These are phyloP conservation scores for Leistus spinibarbis DNA, from an alignment of 2,888 invertebrate genomes.

Conservation along the genomic window DNA sequence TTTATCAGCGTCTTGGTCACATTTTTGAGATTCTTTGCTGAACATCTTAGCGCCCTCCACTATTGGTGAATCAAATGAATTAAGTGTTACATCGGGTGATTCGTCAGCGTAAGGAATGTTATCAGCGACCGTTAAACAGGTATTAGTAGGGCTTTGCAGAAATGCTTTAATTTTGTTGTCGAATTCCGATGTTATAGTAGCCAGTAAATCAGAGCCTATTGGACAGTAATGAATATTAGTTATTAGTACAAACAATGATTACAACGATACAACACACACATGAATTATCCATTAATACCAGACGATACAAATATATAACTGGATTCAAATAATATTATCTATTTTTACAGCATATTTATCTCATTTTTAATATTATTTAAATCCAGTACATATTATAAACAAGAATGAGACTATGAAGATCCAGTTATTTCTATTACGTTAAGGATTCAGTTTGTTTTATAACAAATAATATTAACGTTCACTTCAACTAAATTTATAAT, in stretches of 20 bases:
- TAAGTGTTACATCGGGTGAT: constrained; percentile 62
- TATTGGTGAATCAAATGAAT: constrained; percentile 43
- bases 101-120: constrained; percentile 77
- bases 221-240: constrained; percentile 1
- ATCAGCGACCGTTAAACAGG: constrained; percentile 30
- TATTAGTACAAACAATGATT: background rate
- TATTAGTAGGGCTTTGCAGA: constrained; percentile 56
- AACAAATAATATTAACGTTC: too few relatives aligned
- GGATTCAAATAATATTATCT: constrained; percentile 8
- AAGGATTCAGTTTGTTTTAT: too few relatives aligned
- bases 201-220: constrained; percentile 81
- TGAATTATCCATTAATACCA: constrained; percentile 19
- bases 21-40: constrained; percentile 48
- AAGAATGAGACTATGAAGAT: background rate
- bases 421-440: too few relatives aligned
- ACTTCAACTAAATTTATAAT: too few relatives aligned
- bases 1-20: constrained; percentile 47
- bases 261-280: constrained; percentile 19
- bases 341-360: background rate
- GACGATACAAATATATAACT: constrained; percentile 14
- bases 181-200: constrained; percentile 81
- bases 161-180: constrained; percentile 78
- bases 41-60: constrained; percentile 42
- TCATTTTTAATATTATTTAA: constrained; percentile 4
- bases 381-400: constrained; percentile 7